Evolutionary conservation across 2,888 invertebrate species (phyloP), one percentile per base, ranked within the genome.

Genomic region (Synanthedon andrenaeformis): DNA sequence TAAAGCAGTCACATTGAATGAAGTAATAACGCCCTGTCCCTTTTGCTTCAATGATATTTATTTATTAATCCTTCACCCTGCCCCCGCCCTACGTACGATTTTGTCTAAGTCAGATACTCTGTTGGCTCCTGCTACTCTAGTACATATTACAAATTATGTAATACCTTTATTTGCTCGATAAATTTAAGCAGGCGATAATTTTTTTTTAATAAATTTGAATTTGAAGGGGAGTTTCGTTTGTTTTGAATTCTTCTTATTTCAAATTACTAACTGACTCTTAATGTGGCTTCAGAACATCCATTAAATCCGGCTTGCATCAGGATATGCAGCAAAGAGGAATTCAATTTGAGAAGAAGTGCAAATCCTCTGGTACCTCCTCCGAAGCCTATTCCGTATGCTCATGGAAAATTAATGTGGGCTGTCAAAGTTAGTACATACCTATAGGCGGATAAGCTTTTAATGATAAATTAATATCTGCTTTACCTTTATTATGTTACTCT

Each of bases 141-240:
- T 85, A 65, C 57, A 60, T 75, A 70, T 83, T 84, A 84, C 82
- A 84, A 80, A 77, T 83, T 75, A 80, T 83, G 84, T 83, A 83
- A 84, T 65, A 62, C 67, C 65, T 52, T 52, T 59, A 52, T 55
- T 53, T 55, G 61, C 63, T 61, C 60, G 52, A 53, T 52, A 59
- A 57, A 56, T 62, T 66, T 62, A 57, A 52, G 52, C 54, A 68
- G 63, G 64, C 62, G 58, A 57, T n/a, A 1, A 13, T n/a, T n/a
- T n/a, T n/a, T n/a, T n/a, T n/a, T n/a, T n/a, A 14, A 13, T 4
- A 45, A 45, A n/a, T 14, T 10, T 35, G 10, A 35, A 10, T 35
- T 17, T 17, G 1, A 23, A 4, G 5, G 1, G 23, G 5, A 23
- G 4, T 23, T 23, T 23, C 23, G 5, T 23, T 5, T 23, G 5